A percentile compares a stretch with the other conserved stretches of the same genome.
phyloP scores from a whole-genome alignment of 2,888 invertebrate genomes.

The Plagodis pulveraria region DNA sequence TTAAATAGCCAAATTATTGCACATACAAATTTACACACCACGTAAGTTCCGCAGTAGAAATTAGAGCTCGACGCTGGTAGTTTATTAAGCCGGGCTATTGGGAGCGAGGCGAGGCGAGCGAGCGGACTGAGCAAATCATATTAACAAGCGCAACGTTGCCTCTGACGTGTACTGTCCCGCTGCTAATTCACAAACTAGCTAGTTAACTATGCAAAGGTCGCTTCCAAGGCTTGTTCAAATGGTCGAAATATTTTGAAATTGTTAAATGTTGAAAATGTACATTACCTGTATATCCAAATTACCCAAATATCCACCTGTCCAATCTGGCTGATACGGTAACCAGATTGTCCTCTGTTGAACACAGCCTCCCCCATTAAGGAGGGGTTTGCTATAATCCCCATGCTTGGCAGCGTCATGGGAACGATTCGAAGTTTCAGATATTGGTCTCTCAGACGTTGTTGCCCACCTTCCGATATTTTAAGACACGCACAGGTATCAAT shows the following conservation, averaged over 20 bases:
- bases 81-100: slow-evolving; percentile 62
- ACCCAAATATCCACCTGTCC: too few species aligned
- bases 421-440: too few species aligned
- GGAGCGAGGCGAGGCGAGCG: slow-evolving; percentile 19
- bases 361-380: too few species aligned
- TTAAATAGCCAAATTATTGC: slow-evolving; percentile 7
- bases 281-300: too few species aligned
- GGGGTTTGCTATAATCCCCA: too few species aligned
- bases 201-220: slow-evolving; percentile 31
- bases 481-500: too few species aligned
- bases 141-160: slow-evolving; percentile 56
- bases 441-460: too few species aligned
- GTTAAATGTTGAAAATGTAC: not conserved
- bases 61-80: slow-evolving; percentile 53
- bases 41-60: slow-evolving; percentile 37
- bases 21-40: slow-evolving; percentile 17
- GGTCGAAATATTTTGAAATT: slow-evolving; percentile 17
- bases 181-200: slow-evolving; percentile 37
- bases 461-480: too few species aligned
- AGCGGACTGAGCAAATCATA: slow-evolving; percentile 65
- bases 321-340: too few species aligned
- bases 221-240: slow-evolving; percentile 23
- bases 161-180: slow-evolving; percentile 39
- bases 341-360: too few species aligned
- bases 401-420: too few species aligned